Percentiles rank a stretch among this genome's conserved stretches.
Conservation (phyloP, 2,888 invertebrate genomes). For the Tolmerus cingulatus region DNA sequence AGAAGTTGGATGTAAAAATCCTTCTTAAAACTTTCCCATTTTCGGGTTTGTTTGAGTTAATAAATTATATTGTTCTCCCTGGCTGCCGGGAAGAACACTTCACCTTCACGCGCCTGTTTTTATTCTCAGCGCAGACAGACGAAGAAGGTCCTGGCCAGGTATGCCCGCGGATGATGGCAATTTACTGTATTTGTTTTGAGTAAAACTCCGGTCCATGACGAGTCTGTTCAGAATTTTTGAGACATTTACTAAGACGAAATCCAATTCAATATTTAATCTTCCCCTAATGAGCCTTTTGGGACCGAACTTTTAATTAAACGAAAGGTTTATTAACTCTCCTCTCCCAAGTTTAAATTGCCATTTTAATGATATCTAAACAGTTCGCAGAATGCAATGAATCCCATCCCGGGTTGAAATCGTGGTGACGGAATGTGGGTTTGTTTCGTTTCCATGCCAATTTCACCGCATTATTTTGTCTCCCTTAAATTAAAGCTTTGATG, state of each 20-base stretch:
- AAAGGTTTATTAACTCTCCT: neutral
- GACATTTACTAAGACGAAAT: neutral
- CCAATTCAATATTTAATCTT: neutral
- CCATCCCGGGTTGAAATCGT: neutral
- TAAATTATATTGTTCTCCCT: neutral
- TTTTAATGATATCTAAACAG: neutral
- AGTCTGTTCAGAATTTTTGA: neutral
- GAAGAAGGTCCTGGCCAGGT: neutral
- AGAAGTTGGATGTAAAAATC: neutral
- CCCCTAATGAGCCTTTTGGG: neutral
- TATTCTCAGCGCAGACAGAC: neutral
- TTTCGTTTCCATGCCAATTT: neutral
- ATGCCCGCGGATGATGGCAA: neutral
- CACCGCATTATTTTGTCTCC: neutral
- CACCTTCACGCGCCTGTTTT: neutral
- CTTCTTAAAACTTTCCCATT: neutral
- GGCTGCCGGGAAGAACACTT: neutral
- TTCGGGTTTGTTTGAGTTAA: neutral
- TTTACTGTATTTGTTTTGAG: neutral
- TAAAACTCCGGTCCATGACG: neutral
- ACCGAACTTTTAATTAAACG: neutral
- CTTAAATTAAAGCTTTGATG: neutral
- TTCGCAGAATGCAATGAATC: neutral
- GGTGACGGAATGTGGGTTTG: neutral
- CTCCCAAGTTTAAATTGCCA: neutral